Base-by-base conservation (phyloP, 2,888 invertebrate species). In the Metallyticus violacea region DNA sequence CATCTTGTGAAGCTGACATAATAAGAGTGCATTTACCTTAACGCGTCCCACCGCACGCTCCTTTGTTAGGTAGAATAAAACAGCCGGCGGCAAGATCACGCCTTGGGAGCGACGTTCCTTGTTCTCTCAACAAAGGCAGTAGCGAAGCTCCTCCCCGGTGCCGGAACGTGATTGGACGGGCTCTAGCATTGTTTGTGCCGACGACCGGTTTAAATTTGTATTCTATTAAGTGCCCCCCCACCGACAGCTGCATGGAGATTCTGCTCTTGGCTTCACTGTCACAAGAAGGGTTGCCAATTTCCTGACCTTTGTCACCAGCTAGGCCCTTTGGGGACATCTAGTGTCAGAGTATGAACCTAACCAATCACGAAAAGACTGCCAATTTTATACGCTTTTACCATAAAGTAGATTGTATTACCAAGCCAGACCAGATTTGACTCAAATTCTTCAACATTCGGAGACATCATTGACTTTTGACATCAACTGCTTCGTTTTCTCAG, bases 161-260 rank as follows among this genome's bases (percentile, higher is more conserved):
- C 82, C 6, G 76, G 30, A 22, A 26, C 26, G 62, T 27, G 62
- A 83, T 83, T 83, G 83, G 83, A 28, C 77, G 83, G 26, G 26
- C 26, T 27, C 40, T 62, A 22, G 40, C 82, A 76, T 82, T 82
- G 83, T 77, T 83, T 83, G 83, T 83, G 76, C 28, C 77, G 77
- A 77, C 77, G 83, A 77, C 28, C 77, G 83, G 77, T 83, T 77
- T 28, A 83, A 83, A 62, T 83, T 83, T 25, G 83, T 83, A 77
- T 77, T 83, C 76, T 83, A 83, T 83, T 83, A 83, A 26, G 77
- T 83, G 25, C 77, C 27, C n/a, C 40, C 40, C 40, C 40, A 22
- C 22, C 40, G 40, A 62, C 40, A 62, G 40, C 40, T 62, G 40
- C n/a, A n/a, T n/a, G n/a, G n/a, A n/a, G n/a, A n/a, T n/a, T n/a